Conservation (phyloP, 2,113 vertebrate genomes). For the Danionella cerebrum region DNA sequence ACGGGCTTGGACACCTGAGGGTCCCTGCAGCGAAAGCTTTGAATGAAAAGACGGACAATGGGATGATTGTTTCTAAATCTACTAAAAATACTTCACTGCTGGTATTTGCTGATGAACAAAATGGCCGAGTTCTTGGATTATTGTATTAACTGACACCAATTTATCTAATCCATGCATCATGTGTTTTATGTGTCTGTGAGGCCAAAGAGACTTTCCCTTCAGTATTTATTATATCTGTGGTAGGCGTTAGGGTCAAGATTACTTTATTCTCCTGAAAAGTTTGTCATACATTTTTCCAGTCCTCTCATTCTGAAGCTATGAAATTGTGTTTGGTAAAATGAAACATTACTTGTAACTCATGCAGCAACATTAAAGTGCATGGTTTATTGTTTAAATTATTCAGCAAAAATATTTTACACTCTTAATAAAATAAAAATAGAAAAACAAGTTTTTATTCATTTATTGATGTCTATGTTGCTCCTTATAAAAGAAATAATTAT, state of each 20-base stretch:
- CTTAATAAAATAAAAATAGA: no score
- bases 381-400: no score
- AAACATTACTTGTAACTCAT: neutral
- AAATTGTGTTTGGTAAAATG: no score
- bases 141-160: slow-evolving; percentile 5
- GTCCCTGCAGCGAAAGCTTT: slow-evolving; percentile 4
- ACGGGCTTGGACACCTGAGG: slow-evolving; percentile 78
- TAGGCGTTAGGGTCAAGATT: no score
- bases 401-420: no score
- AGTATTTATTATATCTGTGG: neutral
- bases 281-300: neutral
- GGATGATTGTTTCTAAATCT: neutral
- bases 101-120: neutral
- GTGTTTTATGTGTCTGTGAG: neutral
- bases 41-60: neutral
- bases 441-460: no score
- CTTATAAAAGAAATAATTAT: no score
- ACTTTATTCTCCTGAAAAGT: no score
- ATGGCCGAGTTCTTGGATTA: neutral
- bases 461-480: no score
- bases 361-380: neutral
- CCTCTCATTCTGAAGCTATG: neutral
- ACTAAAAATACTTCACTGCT: neutral
- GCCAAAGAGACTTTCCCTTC: neutral
- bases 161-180: slow-evolving; percentile 5